phyloP scores from a whole-genome alignment of 2,113 vertebrate genomes.

The Hemicordylus capensis region DNA sequence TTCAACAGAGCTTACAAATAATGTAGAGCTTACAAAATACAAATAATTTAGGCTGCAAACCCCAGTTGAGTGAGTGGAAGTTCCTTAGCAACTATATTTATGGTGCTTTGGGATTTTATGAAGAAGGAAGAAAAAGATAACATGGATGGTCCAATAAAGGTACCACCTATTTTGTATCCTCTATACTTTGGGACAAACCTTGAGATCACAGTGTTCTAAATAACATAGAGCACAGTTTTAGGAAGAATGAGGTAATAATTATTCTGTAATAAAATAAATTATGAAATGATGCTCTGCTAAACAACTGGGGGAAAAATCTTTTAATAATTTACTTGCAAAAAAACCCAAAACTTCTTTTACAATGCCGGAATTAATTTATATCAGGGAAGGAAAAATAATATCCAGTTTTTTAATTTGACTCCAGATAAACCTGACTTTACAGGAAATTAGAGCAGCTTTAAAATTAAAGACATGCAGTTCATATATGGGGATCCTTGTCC shows the following conservation, averaged over 20 bases:
- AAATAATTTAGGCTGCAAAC: not conserved
- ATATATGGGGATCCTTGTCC: conserved; percentile 11
- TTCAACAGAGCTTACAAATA: no score
- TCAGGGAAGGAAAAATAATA: not conserved
- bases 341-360: conserved; percentile 41
- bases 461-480: conserved; percentile 13
- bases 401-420: conserved; percentile 34
- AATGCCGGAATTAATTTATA: conserved; percentile 34
- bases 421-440: conserved; percentile 44
- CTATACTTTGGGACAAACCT: not conserved
- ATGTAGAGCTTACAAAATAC: not conserved
- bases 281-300: conserved; percentile 44
- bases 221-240: not conserved
- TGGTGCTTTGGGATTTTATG: not conserved
- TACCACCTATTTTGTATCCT: not conserved
- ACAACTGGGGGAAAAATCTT: conserved; percentile 35
- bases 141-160: not conserved
- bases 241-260: conserved; percentile 40
- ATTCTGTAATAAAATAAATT: conserved; percentile 55
- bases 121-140: not conserved
- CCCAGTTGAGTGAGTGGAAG: not conserved
- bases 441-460: not conserved
- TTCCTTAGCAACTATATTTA: not conserved
- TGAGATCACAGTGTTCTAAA: not conserved
- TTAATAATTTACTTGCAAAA: conserved; percentile 57